Evolutionary conservation across 2,888 invertebrate genomes (phyloP).

Genomic region (Agrilus cyanescens): DNA sequence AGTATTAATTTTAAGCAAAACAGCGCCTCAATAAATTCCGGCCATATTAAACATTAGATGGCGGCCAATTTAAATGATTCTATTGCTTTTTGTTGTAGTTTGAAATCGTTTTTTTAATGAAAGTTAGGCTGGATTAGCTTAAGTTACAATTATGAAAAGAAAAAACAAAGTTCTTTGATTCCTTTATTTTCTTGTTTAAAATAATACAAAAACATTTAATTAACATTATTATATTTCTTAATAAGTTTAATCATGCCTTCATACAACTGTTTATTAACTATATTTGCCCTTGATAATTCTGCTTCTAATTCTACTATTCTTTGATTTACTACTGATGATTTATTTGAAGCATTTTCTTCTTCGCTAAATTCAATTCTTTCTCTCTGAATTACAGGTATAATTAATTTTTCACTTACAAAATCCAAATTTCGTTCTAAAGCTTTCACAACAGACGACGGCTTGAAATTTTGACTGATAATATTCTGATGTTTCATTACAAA

Average conservation of each 20-base stretch:
- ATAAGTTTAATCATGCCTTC: slow-evolving; percentile 20
- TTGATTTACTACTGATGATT: slow-evolving; percentile 12
- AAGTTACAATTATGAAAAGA: no score
- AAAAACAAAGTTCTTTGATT: no score
- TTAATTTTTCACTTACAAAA: slow-evolving; percentile 39
- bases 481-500: slow-evolving; percentile 49
- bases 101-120: no score
- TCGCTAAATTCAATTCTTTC: slow-evolving; percentile 21
- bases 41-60: no score
- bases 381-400: slow-evolving; percentile 37
- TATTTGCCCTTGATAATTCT: slow-evolving; percentile 43
- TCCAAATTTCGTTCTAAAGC: slow-evolving; percentile 54
- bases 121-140: no score
- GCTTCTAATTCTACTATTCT: slow-evolving; percentile 26
- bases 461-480: slow-evolving; percentile 47
- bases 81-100: no score
- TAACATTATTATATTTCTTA: no score
- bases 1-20: no score
- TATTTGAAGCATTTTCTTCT: slow-evolving; percentile 17
- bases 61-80: no score
- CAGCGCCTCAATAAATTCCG: no score
- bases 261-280: slow-evolving; percentile 49
- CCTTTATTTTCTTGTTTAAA: no score
- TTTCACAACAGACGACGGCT: slow-evolving; percentile 44
- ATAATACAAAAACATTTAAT: no score